Base-by-base conservation (phyloP, 53 echinoderm and acorn worm species). In the Crossaster papposus region DNA sequence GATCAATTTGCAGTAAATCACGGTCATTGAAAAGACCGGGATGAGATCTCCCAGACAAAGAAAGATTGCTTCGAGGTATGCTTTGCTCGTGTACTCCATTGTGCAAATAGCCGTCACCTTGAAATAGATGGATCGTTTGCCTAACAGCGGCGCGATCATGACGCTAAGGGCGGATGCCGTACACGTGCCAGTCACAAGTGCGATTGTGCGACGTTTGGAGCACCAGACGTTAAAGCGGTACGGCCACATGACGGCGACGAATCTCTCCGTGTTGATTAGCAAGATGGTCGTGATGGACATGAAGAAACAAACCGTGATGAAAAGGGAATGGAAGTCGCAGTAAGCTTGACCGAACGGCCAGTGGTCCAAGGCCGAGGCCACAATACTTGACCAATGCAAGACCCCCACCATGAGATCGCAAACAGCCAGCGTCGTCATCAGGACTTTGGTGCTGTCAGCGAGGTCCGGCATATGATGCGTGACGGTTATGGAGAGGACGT, bases 401-500 rank as follows among this genome's bases (percentile, higher is more conserved):
- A 65, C 20, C 6, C 82, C 82, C 24, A 82, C 38, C 3, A 36
- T 54, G 50, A 82, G 82, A 68, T 82, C 82, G 14, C 24, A 82
- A 24, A 82, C 68, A 26, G 82, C 82, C 68, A 82, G 55, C 44
- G 77, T 51, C 36, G 86, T 86, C 77, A 75, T 62, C 75, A 86
- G 77, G 53, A 82, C 68, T 54, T 82, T 82, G 68, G 82, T 82
- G 82, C 82, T 82, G 70, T 82, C 82, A 2, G 82, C 82, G 24
- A 82, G n/a, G 38, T 36, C 36, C 6, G 82, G 15, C 1, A 36
- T 54, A 15, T 44, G 82, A 35, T 33, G 82, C 36, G 82, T 82
- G 17, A 82, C 82, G 17, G 82, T 54, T 30, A 82, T 82, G 35
- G 82, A 82, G 15, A 82, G 82, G n/a, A 82, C 24, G 24, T 82